Percentiles rank a stretch among this genome's conserved stretches.
These are phyloP conservation scores for Argyrosomus regius DNA, from an alignment of 2,797 vertebrate species.

Conservation along the genomic window DNA sequence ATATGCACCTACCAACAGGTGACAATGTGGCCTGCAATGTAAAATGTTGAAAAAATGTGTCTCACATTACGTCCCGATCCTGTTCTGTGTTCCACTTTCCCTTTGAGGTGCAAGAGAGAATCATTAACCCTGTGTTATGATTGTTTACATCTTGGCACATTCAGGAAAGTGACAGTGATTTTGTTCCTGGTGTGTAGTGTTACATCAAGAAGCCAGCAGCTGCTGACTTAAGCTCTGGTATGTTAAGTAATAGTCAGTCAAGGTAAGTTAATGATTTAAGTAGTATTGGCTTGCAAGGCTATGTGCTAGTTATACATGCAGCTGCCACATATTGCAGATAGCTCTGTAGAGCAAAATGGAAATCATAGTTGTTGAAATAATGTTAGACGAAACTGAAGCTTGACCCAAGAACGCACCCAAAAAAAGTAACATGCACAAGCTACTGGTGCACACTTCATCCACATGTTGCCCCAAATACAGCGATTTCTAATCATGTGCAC, in stretches of 20 bases:
- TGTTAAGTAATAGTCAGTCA: background rate
- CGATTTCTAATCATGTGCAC: constrained; percentile 44
- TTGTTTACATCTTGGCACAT: background rate
- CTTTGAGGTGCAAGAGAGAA: background rate
- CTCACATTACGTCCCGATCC: background rate
- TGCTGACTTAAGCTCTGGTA: background rate
- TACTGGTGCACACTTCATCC: constrained; percentile 6
- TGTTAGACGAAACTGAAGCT: background rate
- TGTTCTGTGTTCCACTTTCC: background rate
- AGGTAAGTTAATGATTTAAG: constrained; percentile 2
- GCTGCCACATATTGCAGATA: background rate
- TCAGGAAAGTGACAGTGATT: background rate
- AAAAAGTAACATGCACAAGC: constrained; percentile 5
- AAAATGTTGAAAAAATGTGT: background rate
- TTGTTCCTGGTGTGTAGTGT: background rate
- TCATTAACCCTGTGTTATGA: background rate
- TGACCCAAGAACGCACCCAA: background rate
- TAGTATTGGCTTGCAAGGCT: background rate
- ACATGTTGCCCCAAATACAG: constrained; percentile 41
- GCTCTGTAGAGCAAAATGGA: background rate
- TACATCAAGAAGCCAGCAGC: constrained; percentile 1
- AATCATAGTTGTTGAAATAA: background rate
- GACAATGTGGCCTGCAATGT: background rate
- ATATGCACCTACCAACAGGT: background rate
- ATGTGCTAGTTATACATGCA: background rate